These are phyloP conservation scores for Aurelia aurita complex sp. Pacific DNA, from an alignment of 30 jellyfish, hydroid and myxozoan genomes.

Conservation along the genomic window DNA sequence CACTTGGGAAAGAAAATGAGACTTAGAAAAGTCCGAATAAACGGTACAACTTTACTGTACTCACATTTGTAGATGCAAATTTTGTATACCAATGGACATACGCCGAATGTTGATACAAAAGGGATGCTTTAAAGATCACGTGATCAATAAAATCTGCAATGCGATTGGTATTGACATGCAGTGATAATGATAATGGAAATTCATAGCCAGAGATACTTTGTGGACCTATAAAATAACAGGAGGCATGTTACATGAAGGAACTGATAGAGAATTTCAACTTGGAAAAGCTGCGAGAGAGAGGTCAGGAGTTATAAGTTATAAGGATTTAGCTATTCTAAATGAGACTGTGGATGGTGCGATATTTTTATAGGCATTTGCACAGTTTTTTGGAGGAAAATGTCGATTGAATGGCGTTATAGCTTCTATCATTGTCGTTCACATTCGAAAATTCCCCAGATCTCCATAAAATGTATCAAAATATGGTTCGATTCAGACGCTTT, in stretches of 20 bases:
- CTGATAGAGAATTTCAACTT: neutral
- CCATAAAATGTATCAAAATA: too few species aligned
- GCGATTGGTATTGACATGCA: constrained; percentile 36
- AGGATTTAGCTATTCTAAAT: too few species aligned
- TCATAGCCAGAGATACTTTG: constrained; percentile 32
- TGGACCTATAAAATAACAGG: constrained; percentile 6
- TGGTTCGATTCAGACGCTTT: too few species aligned
- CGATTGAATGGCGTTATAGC: too few species aligned
- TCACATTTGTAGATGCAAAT: constrained; percentile 46
- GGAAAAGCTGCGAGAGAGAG: neutral
- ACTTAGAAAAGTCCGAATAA: too few species aligned
- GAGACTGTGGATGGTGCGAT: too few species aligned
- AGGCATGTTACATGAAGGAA: neutral
- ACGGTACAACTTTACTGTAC: neutral
- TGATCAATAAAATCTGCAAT: constrained; percentile 52
- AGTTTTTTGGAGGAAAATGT: too few species aligned
- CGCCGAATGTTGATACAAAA: constrained; percentile 55
- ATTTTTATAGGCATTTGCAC: too few species aligned
- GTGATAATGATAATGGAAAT: constrained; percentile 44
- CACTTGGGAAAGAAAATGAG: too few species aligned
- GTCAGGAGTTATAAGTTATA: neutral
- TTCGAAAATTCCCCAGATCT: too few species aligned
- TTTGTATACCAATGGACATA: constrained; percentile 57
- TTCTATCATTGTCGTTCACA: too few species aligned
- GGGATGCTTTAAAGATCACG: constrained; percentile 30